phyloP scores from a whole-genome alignment of 23 tunicate species.

The Aplidium turbinatum region DNA sequence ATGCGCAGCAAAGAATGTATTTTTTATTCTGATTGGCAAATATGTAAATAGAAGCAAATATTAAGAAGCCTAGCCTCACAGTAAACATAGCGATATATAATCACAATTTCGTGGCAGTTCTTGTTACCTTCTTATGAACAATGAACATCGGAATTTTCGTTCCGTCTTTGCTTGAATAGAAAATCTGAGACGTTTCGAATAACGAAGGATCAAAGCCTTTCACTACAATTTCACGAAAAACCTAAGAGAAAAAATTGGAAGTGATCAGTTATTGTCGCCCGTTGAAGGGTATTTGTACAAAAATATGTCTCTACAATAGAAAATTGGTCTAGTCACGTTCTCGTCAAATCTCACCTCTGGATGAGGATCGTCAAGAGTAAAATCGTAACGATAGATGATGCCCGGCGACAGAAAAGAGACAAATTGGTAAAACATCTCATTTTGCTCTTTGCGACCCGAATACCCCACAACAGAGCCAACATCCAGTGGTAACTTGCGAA shows the following conservation, averaged over 20 bases:
- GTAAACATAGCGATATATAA: no score
- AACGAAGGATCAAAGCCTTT: conserved; percentile 70
- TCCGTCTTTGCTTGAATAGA: conserved; percentile 94
- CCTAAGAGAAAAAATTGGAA: conserved; percentile 30
- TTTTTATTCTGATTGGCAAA: background rate
- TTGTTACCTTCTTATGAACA: conserved; percentile 75
- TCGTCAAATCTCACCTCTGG: conserved; percentile 65
- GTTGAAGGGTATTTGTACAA: no score
- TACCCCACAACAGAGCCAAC: conserved; percentile 86
- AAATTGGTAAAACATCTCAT: conserved; percentile 79
- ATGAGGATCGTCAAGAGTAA: conserved; percentile 32
- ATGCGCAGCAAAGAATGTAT: no score
- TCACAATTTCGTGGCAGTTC: no score
- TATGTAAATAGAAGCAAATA: no score
- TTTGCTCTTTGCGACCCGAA: conserved; percentile 59
- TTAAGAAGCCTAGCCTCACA: no score
- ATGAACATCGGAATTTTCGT: conserved; percentile 99
- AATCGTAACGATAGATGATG: conserved; percentile 79
- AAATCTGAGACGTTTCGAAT: conserved; percentile 88
- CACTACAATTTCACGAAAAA: conserved; percentile 87
- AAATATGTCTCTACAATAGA: no score
- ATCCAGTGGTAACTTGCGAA: conserved; percentile 69
- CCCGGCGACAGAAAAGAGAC: conserved; percentile 89
- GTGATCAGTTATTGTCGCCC: background rate
- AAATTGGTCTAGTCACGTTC: no score